Evolutionary conservation across 2,113 vertebrate genomes (phyloP).

Genomic region (Rhinoderma darwinii): DNA sequence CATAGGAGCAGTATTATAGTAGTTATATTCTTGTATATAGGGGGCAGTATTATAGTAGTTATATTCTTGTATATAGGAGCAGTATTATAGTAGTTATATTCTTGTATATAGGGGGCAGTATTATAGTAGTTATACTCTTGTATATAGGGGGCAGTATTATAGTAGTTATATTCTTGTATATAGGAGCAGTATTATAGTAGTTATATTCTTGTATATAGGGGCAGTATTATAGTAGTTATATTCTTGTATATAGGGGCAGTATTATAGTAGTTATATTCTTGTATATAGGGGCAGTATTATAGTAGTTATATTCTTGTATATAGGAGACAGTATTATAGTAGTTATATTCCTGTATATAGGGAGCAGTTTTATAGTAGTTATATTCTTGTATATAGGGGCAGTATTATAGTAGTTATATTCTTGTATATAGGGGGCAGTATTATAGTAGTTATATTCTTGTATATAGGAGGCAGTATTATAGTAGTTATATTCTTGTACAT

Average conservation of each 20-base stretch:
- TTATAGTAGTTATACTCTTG: too few species aligned
- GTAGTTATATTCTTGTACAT: neutral
- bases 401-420: slow-evolving; percentile 15
- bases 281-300: too few species aligned
- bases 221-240: too few species aligned
- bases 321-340: too few species aligned
- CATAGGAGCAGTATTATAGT: slow-evolving; percentile 5
- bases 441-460: slow-evolving; percentile 13
- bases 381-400: neutral
- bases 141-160: too few species aligned
- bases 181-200: slow-evolving; percentile 2
- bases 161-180: neutral
- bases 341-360: neutral
- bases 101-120: too few species aligned
- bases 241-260: too few species aligned
- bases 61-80: neutral
- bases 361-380: slow-evolving; percentile 2
- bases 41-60: neutral
- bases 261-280: too few species aligned
- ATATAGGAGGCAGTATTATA: neutral
- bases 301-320: too few species aligned
- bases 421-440: neutral
- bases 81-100: too few species aligned
- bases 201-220: slow-evolving; percentile 7
- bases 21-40: neutral